Evolutionary conservation across 1,140 invertebrate genomes (phyloP).

Genomic region (Ips nitidus): DNA sequence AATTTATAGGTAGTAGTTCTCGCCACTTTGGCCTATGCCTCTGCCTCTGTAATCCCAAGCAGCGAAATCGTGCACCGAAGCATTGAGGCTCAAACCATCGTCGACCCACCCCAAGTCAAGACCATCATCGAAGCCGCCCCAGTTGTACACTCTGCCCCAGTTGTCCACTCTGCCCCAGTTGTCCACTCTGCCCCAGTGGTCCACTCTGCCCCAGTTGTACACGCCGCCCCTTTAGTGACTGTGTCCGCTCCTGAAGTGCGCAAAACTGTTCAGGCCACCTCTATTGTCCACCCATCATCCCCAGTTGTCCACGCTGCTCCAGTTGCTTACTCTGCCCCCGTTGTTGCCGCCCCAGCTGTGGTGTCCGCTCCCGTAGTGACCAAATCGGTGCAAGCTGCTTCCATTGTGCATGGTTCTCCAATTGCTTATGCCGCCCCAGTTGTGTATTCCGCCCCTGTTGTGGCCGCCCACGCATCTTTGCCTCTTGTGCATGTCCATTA

Average conservation of each 20-base stretch:
- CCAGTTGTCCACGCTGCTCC: conserved; percentile 42
- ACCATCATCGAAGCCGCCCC: conserved; percentile 51
- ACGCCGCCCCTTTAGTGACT: conserved; percentile 39
- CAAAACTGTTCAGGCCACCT: conserved; percentile 54
- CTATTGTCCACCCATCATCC: conserved; percentile 51
- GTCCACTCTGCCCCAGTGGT: conserved; percentile 40
- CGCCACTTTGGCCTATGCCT: conserved; percentile 57
- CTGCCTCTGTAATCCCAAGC: conserved; percentile 53
- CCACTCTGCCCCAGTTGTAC: conserved; percentile 50
- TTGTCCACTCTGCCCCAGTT: conserved; percentile 56
- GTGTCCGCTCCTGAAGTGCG: conserved; percentile 44
- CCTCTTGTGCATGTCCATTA: conserved; percentile 48
- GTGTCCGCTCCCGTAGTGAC: conserved; percentile 5
- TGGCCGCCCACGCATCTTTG: conserved; percentile 48
- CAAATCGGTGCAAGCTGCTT: conserved; percentile 52
- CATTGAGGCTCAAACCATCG: conserved; percentile 54
- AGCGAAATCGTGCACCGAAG: conserved; percentile 43
- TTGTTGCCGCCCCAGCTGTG: conserved; percentile 8
- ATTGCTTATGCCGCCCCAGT: conserved; percentile 52
- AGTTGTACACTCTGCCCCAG: conserved; percentile 52
- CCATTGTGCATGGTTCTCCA: conserved; percentile 42
- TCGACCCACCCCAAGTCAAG: conserved; percentile 51
- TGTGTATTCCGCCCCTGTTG: conserved; percentile 41
- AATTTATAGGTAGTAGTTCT: conserved; percentile 52
- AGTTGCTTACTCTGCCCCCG: conserved; percentile 44